A percentile compares a stretch with the other conserved stretches of the same genome.
These are phyloP conservation scores for Thunnus maccoyii DNA, from an alignment of 2,113 vertebrate genomes.

Conservation along the genomic window DNA sequence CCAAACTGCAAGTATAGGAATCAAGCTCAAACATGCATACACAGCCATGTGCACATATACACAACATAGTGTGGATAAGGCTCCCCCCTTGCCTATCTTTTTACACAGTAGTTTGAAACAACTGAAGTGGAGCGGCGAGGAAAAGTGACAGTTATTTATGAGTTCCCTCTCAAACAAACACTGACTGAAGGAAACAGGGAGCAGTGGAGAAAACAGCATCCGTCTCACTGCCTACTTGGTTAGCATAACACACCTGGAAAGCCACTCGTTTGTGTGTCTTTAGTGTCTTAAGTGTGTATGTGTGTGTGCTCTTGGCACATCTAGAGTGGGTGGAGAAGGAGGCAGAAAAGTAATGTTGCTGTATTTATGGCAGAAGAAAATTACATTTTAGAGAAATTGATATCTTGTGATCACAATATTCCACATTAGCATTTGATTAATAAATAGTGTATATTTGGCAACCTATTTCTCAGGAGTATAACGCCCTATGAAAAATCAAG, in stretches of 20 bases:
- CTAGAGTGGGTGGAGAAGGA: constrained; percentile 26
- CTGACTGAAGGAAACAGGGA: constrained; percentile 55
- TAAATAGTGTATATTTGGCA: constrained; percentile 39
- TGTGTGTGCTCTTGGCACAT: constrained; percentile 15
- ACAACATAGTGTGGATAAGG: constrained; percentile 20
- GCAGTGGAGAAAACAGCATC: constrained; percentile 38
- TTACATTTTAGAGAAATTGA: constrained; percentile 12
- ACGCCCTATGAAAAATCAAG: constrained; percentile 24
- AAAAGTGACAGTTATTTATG: constrained; percentile 77
- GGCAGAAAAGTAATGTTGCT: constrained; percentile 33
- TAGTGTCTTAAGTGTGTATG: constrained; percentile 5
- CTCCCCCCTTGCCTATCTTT: constrained; percentile 21
- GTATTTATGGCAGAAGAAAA: constrained; percentile 1
- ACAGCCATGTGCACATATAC: constrained; percentile 21
- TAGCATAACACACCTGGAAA: constrained; percentile 48
- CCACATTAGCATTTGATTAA: constrained; percentile 46
- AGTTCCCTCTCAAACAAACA: constrained; percentile 63
- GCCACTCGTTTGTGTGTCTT: constrained; percentile 32
- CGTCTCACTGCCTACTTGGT: constrained; percentile 46
- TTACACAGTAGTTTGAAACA: constrained; percentile 65
- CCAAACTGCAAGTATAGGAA: constrained; percentile 31
- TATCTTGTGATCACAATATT: constrained; percentile 11
- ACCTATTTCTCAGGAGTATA: constrained; percentile 32
- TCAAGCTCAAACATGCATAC: constrained; percentile 35
- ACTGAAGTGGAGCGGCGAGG: constrained; percentile 47